Percentiles rank a stretch among this genome's conserved stretches.
Conservation (phyloP, 2,888 invertebrate genomes). For the Meghimatium bilineatum region DNA sequence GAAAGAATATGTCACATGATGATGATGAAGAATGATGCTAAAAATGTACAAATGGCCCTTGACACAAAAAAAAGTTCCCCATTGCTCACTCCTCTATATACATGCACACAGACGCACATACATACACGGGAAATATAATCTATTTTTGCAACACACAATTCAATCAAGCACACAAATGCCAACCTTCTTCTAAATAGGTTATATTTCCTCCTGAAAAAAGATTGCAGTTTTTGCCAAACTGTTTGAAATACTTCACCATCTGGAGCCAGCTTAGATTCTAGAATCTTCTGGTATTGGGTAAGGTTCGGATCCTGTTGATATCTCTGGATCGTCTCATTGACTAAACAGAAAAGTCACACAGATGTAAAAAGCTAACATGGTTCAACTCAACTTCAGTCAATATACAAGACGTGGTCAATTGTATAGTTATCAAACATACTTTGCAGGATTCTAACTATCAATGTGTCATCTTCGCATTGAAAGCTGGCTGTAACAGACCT, state of each 20-base stretch:
- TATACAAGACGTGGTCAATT: neutral
- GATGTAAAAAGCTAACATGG: neutral
- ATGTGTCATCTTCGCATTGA: too few species aligned
- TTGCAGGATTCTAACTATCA: neutral
- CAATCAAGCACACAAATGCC: neutral
- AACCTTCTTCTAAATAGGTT: constrained; percentile 48
- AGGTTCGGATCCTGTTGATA: constrained; percentile 52
- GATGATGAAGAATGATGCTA: too few species aligned
- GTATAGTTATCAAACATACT: neutral
- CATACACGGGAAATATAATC: too few species aligned
- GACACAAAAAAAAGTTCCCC: too few species aligned
- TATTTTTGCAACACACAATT: neutral
- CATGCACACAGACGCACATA: too few species aligned
- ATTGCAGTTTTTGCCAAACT: constrained; percentile 25
- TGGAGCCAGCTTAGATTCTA: constrained; percentile 43
- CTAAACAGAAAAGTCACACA: too few species aligned
- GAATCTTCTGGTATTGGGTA: constrained; percentile 46
- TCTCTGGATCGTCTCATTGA: constrained; percentile 42
- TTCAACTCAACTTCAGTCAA: neutral
- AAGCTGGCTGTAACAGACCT: too few species aligned
- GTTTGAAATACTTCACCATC: constrained; percentile 26
- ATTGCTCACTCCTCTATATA: too few species aligned
- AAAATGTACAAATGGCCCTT: too few species aligned
- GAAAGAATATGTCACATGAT: too few species aligned
- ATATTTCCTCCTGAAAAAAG: constrained; percentile 48